These are phyloP conservation scores for Hemicordylus capensis DNA, from an alignment of 2,113 vertebrate species.

Conservation along the genomic window DNA sequence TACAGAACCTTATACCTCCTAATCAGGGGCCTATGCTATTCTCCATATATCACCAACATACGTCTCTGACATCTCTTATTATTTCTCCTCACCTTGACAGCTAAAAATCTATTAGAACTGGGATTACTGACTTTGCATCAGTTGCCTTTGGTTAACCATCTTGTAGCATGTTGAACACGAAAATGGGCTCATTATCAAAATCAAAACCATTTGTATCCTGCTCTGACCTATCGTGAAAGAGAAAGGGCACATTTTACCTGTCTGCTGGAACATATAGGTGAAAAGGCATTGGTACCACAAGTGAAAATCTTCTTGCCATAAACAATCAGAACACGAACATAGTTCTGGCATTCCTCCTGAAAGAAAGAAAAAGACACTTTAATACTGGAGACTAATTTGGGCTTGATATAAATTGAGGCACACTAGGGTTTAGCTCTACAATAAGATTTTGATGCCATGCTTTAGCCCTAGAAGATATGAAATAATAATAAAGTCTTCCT, in stretches of 20 bases:
- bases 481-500: not conserved
- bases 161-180: not conserved
- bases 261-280: conserved; percentile 90
- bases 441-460: not conserved
- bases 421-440: not conserved
- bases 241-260: conserved; percentile 81
- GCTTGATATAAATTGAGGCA: not conserved
- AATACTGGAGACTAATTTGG: not conserved
- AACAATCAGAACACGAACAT: conserved; percentile 92
- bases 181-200: not conserved
- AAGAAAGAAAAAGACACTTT: conserved; percentile 32
- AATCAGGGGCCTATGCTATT: too few species aligned
- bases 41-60: too few species aligned
- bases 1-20: not conserved
- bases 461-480: not conserved
- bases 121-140: not conserved
- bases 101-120: not conserved
- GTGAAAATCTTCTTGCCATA: conserved; percentile 93
- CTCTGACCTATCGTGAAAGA: not conserved
- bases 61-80: not conserved
- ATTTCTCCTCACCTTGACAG: not conserved
- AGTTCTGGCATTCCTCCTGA: conserved; percentile 97
- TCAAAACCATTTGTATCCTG: not conserved
- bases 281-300: conserved; percentile 97
- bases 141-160: not conserved